Evolutionary conservation across 2,113 vertebrate species (phyloP), one percentile per base, ranked within the genome.

Genomic region (Alectura lathami): DNA sequence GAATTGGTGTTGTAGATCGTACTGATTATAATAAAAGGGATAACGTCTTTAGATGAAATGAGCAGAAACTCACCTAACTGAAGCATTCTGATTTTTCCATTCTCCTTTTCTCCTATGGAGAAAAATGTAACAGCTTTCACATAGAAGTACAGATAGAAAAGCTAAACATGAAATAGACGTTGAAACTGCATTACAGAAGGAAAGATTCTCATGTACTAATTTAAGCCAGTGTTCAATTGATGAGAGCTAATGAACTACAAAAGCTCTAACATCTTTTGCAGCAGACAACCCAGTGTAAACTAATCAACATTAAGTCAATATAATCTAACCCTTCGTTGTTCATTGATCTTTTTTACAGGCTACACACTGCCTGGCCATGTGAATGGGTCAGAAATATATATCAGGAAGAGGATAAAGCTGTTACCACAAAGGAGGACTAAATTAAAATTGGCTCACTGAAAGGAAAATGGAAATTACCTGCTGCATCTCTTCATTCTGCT

Each of bases 171-270:
- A 96, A 94, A 89, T 80, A 38, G 40, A 91, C 89, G 92, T 26
- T 86, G 93, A 92, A 97, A 96, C 72, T 90, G 27, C 62, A 74
- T 78, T 93, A 78, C 54, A 81, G 72, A 91, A 93, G 74, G 86
- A 73, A 91, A 94, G 72, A 86, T 50, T n/a, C 30, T 82, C 76
- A 18, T 90, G 79, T 86, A 94, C 73, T 95, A 94, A 94, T 96
- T 95, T 95, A 95, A 95, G 75, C 26, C 72, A 77, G 29, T 88
- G 94, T 95, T 95, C 94, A 93, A 38, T 89, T 96, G 94, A 97
- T 96, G 83, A 50, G 68, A 93, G 90, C 95, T 97, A 96, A 97
- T 96, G 94, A 96, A 95, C 90, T 96, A 95, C 94, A 96, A 95
- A 97, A 95, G 56, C 91, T 95, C 69, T 88, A 84, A 96, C 92